Evolutionary conservation across 1,140 invertebrate genomes (phyloP).

Genomic region (Holotrichia oblita): DNA sequence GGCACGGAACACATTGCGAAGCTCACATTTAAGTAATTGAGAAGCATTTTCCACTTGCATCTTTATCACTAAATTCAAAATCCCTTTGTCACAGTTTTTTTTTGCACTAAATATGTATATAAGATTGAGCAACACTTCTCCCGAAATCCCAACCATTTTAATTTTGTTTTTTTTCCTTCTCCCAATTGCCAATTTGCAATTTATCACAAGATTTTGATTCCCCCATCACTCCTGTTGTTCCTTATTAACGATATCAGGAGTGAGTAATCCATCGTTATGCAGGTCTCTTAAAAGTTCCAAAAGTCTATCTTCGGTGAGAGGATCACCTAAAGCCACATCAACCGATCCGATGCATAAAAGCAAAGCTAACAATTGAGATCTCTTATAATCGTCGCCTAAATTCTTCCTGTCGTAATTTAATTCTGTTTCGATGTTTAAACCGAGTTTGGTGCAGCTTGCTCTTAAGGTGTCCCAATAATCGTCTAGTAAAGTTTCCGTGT

Average conservation of each 20-base stretch:
- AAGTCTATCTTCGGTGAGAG: constrained; percentile 73
- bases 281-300: constrained; percentile 69
- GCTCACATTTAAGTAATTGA: constrained; percentile 39
- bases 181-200: no score
- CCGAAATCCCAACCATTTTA: no score
- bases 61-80: constrained; percentile 10
- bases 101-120: no score
- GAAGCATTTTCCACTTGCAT: constrained; percentile 27
- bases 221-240: background rate
- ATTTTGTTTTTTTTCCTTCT: no score
- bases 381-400: constrained; percentile 72
- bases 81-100: no score
- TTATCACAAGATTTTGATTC: no score
- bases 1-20: constrained; percentile 38
- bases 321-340: constrained; percentile 75
- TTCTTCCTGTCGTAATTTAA: constrained; percentile 66
- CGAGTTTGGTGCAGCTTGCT: constrained; percentile 65
- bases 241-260: constrained; percentile 46
- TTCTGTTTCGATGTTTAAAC: constrained; percentile 68
- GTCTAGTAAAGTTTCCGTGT: constrained; percentile 71
- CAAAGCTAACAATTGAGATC: constrained; percentile 76
- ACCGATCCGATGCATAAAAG: constrained; percentile 82
- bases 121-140: no score
- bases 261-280: constrained; percentile 67
- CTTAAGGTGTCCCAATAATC: constrained; percentile 74